Base-by-base conservation (phyloP, 2,888 invertebrate genomes). In the Neoaliturus tenellus region DNA sequence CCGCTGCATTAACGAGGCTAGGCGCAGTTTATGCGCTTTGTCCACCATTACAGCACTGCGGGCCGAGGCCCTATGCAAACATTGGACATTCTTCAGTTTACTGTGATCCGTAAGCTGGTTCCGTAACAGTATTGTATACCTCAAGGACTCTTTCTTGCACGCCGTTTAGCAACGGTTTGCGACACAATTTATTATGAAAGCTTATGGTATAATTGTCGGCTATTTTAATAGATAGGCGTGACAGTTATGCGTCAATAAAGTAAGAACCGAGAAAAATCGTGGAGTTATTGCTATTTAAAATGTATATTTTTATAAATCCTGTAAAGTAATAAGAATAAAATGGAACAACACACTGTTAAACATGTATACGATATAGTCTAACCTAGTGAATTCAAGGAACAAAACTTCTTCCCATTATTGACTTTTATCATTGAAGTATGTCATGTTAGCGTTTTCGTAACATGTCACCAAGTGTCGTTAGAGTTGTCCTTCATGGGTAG, bases 91-190 rank as follows among this genome's bases (percentile, higher is more conserved):
- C 62, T 62, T 28, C 25, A 12, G 25, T 62, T 62, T 28, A 62
- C 62, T 5, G 17, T 25, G 62, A 51, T 51, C 51, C 20, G 48
- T 48, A 20, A 51, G 28, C 4, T 8, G 31, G 62, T 62, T 62
- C 62, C 62, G 62, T 20, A 62, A 62, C 62, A 20, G 51, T 51
- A 51, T 51, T 62, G 62, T 25, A 4, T 1, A 62, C 62, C 31
- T 62, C 62, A 62, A 62, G 62, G 62, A 8, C 62, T 62, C 17
- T 17, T 25, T 62, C 62, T 28, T 62, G 62, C 62, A 51, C 51
- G 58, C 58, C 62, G 31, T 62, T 28, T 28, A 62, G 62, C 62
- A 28, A 62, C 62, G 62, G 25, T 62, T 62, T 62, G 62, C 62
- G 17, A 10, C 25, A 62, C 31, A 12, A 62, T 62, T 62, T 23